Conservation (phyloP, 1,140 invertebrate genomes). For the Drosophila arizonae region DNA sequence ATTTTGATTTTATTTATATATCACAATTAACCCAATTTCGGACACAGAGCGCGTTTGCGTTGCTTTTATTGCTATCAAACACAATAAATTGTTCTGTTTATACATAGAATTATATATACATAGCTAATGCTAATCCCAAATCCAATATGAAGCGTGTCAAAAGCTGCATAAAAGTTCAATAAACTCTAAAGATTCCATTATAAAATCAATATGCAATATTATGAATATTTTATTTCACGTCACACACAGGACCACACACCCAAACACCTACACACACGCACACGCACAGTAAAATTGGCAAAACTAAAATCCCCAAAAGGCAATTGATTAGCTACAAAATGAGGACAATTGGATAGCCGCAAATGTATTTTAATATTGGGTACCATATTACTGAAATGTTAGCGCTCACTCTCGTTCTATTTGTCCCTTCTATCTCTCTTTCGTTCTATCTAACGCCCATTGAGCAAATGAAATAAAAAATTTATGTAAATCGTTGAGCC, state of each 20-base stretch:
- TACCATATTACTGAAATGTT: conserved; percentile 17
- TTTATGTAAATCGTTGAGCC: conserved; percentile 62
- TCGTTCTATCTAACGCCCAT: conserved; percentile 1
- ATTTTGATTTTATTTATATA: conserved; percentile 14
- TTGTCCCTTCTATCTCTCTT: neutral
- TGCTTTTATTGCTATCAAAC: conserved; percentile 10
- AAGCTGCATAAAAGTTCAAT: conserved; percentile 56
- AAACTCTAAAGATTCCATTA: conserved; percentile 54
- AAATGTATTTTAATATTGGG: conserved; percentile 43
- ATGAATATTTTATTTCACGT: conserved; percentile 67
- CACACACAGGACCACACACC: conserved; percentile 22
- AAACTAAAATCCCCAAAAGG: conserved; percentile 61
- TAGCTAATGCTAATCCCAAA: conserved; percentile 59
- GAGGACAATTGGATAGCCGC: conserved; percentile 40
- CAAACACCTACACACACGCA: conserved; percentile 16
- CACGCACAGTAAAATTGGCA: conserved; percentile 16
- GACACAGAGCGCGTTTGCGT: neutral
- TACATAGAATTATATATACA: too few species aligned
- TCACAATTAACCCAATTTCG: conserved; percentile 30
- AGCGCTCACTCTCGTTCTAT: neutral
- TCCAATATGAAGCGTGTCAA: conserved; percentile 32
- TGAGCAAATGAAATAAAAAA: conserved; percentile 68
- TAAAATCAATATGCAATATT: conserved; percentile 72
- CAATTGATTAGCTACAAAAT: conserved; percentile 69
- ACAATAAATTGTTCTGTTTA: conserved; percentile 45